A percentile compares a stretch with the other conserved stretches of the same genome.
Conservation (phyloP, 2,113 vertebrate genomes). For the Lota lota region DNA sequence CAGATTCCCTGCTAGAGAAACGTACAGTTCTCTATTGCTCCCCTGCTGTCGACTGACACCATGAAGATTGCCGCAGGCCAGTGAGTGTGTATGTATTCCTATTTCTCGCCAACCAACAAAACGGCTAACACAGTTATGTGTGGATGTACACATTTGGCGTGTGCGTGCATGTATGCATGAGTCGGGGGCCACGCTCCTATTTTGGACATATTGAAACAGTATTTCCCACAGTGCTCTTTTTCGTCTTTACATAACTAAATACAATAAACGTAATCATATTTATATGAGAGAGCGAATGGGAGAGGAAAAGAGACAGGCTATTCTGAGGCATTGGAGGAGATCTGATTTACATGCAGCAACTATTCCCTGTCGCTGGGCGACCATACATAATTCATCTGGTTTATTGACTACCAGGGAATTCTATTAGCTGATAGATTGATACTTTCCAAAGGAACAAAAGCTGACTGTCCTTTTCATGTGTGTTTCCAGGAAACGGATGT, state of each 20-base stretch:
- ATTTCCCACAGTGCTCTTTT: slow-evolving; percentile 20
- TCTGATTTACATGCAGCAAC: slow-evolving; percentile 67
- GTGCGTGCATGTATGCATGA: background rate
- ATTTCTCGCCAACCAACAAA: background rate
- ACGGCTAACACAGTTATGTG: background rate
- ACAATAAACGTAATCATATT: slow-evolving; percentile 59
- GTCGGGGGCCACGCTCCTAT: slow-evolving; percentile 10
- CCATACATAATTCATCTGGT: slow-evolving; percentile 71
- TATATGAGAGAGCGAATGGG: slow-evolving; percentile 38
- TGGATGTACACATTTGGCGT: background rate
- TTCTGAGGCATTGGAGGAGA: slow-evolving; percentile 33
- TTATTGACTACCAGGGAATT: slow-evolving; percentile 68
- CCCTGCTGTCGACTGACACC: background rate
- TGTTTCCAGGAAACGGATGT: slow-evolving; percentile 31
- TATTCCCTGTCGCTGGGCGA: slow-evolving; percentile 48
- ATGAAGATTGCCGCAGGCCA: slow-evolving; percentile 14
- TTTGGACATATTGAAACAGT: slow-evolving; percentile 40
- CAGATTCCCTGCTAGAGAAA: background rate
- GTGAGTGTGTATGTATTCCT: background rate
- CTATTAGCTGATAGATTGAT: slow-evolving; percentile 64
- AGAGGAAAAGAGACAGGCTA: slow-evolving; percentile 36
- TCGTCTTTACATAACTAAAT: slow-evolving; percentile 45
- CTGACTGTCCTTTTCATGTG: slow-evolving; percentile 55
- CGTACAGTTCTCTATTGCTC: background rate
- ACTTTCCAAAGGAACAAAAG: slow-evolving; percentile 53